Conservation (phyloP, 2,797 vertebrate genomes). For the Aeoliscus strigatus region DNA sequence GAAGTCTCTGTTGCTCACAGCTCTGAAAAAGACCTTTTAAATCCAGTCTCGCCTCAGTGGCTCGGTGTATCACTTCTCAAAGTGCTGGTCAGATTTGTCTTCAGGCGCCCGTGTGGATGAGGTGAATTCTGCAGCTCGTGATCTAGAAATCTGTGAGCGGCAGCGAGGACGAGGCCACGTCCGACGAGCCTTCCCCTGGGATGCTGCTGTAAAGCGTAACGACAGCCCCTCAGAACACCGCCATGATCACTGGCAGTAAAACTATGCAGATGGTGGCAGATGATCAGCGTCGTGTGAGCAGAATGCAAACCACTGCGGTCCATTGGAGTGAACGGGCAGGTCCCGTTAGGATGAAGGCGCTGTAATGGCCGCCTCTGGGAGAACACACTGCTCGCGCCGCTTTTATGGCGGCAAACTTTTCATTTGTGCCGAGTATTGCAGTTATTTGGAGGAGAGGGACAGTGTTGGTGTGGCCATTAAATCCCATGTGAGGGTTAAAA, state of each 20-base stretch:
- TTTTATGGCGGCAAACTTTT: slow-evolving; percentile 63
- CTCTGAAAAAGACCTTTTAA: slow-evolving; percentile 43
- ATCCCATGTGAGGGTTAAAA: slow-evolving; percentile 55
- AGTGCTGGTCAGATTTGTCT: slow-evolving; percentile 66
- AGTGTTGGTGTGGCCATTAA: no score
- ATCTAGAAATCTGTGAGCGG: slow-evolving; percentile 32
- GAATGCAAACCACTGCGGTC: slow-evolving; percentile 69
- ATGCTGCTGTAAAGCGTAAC: slow-evolving; percentile 70
- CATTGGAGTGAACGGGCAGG: slow-evolving; percentile 36
- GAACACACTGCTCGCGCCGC: slow-evolving; percentile 42
- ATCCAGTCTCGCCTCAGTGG: no score
- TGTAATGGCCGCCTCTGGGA: slow-evolving; percentile 53
- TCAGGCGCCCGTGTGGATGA: slow-evolving; percentile 44
- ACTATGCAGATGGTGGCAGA: slow-evolving; percentile 79
- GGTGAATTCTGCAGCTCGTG: slow-evolving; percentile 46
- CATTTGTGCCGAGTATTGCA: slow-evolving; percentile 59
- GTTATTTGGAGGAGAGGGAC: no score
- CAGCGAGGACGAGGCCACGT: no score
- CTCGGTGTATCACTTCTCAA: slow-evolving; percentile 50
- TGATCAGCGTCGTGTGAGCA: slow-evolving; percentile 58
- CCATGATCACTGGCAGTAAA: slow-evolving; percentile 76
- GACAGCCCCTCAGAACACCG: slow-evolving; percentile 71
- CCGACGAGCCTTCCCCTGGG: slow-evolving; percentile 55
- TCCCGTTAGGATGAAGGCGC: slow-evolving; percentile 59
- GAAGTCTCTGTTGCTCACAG: slow-evolving; percentile 31